These are phyloP conservation scores for Rhynchotus rufescens DNA, from an alignment of 2,797 vertebrate genomes.

Conservation along the genomic window DNA sequence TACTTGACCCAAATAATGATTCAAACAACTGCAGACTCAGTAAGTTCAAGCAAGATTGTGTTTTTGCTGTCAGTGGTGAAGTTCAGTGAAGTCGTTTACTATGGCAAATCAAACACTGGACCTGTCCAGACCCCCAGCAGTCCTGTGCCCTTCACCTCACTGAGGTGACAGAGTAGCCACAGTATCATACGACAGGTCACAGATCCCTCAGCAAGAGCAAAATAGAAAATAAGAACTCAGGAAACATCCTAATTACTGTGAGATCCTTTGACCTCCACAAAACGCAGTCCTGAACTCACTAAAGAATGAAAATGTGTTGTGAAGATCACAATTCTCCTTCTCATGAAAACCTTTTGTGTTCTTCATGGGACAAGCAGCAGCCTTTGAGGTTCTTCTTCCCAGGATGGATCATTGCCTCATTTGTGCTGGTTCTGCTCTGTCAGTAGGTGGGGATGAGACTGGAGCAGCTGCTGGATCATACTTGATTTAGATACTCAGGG, in stretches of 20 bases:
- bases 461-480: not conserved
- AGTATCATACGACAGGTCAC: not conserved
- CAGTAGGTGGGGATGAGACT: not conserved
- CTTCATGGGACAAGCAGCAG: not conserved
- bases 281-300: not conserved
- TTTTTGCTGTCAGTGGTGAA: not conserved
- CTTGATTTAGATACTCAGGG: not conserved
- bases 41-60: not conserved
- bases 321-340: not conserved
- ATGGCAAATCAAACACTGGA: not conserved
- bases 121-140: not conserved
- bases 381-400: rapidly evolving
- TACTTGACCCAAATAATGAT: not conserved
- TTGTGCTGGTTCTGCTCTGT: not conserved
- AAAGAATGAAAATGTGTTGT: not conserved
- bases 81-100: not conserved
- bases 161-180: not conserved
- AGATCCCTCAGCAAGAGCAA: not conserved
- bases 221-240: not conserved
- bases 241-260: not conserved
- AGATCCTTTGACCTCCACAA: not conserved
- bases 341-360: not conserved
- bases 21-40: not conserved
- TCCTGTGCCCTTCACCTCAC: not conserved
- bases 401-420: not conserved